Evolutionary conservation across 2,113 vertebrate genomes (phyloP), one percentile per base, ranked within the genome.

Genomic region (Neotoma lepida): DNA sequence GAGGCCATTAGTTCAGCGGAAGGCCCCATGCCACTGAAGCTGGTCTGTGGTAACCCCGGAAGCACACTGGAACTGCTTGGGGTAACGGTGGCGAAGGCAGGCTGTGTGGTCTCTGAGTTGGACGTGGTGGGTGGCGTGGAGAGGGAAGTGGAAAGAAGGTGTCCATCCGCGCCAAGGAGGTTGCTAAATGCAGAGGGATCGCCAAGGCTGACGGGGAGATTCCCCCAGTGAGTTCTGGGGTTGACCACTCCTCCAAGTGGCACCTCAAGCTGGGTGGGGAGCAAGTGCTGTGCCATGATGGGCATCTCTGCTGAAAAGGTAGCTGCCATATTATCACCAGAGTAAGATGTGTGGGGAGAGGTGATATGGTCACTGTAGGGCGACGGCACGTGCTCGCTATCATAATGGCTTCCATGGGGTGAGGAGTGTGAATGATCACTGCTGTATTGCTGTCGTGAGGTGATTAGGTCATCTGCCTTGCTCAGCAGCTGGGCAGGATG

Each of bases 301-400:
- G 99, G 99, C 94, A 99, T 98, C 95, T 99, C 99, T 89, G 99
- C 98, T 95, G 99, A 99, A 97, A 99, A 99, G 78, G 98, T 98
- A 98, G 98, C 98, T 98, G 98, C 98, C 98, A 99, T 95, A 88
- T 97, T 98, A 95, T 99, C 98, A 95, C 98, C 98, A 92, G 98
- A 98, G 97, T 97, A 99, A 82, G 99, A 98, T 97, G 98, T 97
- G 80, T 99, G 99, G 96, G 99, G 99, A 80, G 99, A 99, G 93
- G 99, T 99, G 97, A 99, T 99, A 97, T 99, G 99, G 98, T 99
- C 99, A 71, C 99, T 99, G 97, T 99, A 99, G 58, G 99, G 99
- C 90, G 99, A 99, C 92, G 99, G 99, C 98, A 99, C 99, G 49
- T 99, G 99, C 98, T 99, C 99, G 46, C 99, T 99, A 98, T 99